Evolutionary conservation across 2,113 vertebrate species (phyloP).

Genomic region (Ceyx cyanopectus): DNA sequence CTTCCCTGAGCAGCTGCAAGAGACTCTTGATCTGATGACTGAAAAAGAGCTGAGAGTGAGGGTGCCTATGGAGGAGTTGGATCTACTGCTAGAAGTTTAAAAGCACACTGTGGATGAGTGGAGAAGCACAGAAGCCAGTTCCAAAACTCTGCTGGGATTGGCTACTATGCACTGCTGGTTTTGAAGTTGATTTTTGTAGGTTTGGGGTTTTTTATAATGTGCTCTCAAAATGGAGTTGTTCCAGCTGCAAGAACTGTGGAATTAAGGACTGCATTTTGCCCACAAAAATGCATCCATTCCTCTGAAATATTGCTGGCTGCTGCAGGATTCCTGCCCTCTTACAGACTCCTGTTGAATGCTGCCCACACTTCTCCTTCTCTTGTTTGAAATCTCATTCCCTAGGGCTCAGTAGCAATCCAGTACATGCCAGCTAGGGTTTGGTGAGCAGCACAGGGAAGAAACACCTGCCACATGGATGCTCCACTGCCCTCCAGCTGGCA

Average conservation of each 20-base stretch:
- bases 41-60: slow-evolving; percentile 91
- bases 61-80: slow-evolving; percentile 90
- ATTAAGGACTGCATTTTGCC: background rate
- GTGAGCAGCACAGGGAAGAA: slow-evolving; percentile 15
- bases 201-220: background rate
- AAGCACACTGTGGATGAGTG: background rate
- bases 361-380: background rate
- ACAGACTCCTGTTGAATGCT: background rate
- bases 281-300: background rate
- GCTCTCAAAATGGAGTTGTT: background rate
- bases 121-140: background rate
- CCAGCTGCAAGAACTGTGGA: background rate
- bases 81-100: slow-evolving; percentile 90
- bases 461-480: slow-evolving; percentile 17
- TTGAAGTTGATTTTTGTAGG: background rate
- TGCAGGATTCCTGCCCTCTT: background rate
- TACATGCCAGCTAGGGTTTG: background rate
- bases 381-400: slow-evolving; percentile 44
- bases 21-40: slow-evolving; percentile 88
- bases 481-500: background rate
- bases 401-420: background rate
- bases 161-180: background rate
- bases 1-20: slow-evolving; percentile 87
- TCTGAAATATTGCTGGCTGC: background rate
- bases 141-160: background rate